Base-by-base conservation (phyloP, 2,113 vertebrate genomes). In the Zeus faber region DNA sequence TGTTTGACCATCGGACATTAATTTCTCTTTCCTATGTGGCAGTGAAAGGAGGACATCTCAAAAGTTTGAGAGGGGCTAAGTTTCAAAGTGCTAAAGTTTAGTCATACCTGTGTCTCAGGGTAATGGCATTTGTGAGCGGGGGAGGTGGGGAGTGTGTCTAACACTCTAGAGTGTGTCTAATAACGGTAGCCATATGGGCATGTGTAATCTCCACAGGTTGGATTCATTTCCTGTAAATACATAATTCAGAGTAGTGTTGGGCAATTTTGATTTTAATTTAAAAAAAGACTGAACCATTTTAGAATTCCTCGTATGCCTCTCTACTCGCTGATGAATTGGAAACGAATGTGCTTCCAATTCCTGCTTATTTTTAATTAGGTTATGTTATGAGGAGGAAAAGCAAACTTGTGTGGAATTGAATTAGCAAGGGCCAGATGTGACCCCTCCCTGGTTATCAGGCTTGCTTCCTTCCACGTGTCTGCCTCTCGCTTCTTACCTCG, bases 201-300 rank as follows among this genome's bases (percentile, higher is more conserved):
- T 43, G 64, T 70, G 62, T 78, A 85, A 85, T 86, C 84, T 76
- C 82, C 51, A 61, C 71, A 22, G 72, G 46, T 72, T 74, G 79
- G 72, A 81, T 77, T 77, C 65, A 70, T 85, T 84, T 80, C 66
- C 27, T 20, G 74, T 85, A 82, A 86, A 87, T 85, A 81, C 87
- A 79, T 84, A 86, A 87, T 87, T 88, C 76, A 75, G 79, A 78
- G 74, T 77, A 79, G 80, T 63, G 62, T 63, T 35, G 73, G 69
- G 81, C 80, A 83, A 85, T 88, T 88, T 84, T 70, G 70, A 80
- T 79, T 89, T 89, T 87, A 85, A 87, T 86, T 86, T 58, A 59
- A 85, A 85, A 83, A 86, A 78, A 70, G 78, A 70, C 65, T 65
- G 67, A 80, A 82, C 80, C 80, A 81, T 85, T 80, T 80, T 64